A percentile compares a stretch with the other conserved stretches of the same genome.
These are phyloP conservation scores for Chaenocephalus aceratus DNA, from an alignment of 2,113 vertebrate species.

Conservation along the genomic window DNA sequence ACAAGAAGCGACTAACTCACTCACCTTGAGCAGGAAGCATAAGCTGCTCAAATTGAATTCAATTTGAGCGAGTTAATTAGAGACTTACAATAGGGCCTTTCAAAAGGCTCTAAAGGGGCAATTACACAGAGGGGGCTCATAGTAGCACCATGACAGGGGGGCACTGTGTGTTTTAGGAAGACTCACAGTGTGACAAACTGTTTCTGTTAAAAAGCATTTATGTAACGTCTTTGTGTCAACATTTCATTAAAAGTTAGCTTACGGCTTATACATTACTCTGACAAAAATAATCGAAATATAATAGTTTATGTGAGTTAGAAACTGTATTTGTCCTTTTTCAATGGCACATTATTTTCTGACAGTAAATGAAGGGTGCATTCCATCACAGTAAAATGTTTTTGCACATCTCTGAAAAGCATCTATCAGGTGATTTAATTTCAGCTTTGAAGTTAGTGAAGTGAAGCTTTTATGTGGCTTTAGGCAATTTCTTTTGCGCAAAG, in stretches of 20 bases:
- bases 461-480: not conserved
- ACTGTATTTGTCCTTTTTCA: too few relatives aligned
- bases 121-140: slow-evolving; percentile 38
- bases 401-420: not conserved
- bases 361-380: not conserved
- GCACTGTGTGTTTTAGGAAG: not conserved
- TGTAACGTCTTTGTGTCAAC: not conserved
- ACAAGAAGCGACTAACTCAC: slow-evolving; percentile 1
- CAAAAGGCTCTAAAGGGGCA: slow-evolving; percentile 42
- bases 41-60: slow-evolving; percentile 36
- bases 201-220: not conserved
- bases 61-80: slow-evolving; percentile 59
- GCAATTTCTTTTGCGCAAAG: not conserved
- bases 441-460: not conserved
- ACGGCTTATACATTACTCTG: not conserved
- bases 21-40: slow-evolving; percentile 24
- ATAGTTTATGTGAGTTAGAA: too few relatives aligned
- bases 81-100: slow-evolving; percentile 48
- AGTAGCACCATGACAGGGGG: not conserved
- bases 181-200: not conserved
- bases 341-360: not conserved
- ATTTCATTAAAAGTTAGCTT: not conserved
- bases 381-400: not conserved
- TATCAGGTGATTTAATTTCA: not conserved
- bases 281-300: not conserved